Evolutionary conservation across 2,113 vertebrate species (phyloP).

Genomic region (Corythornis vintsioides): DNA sequence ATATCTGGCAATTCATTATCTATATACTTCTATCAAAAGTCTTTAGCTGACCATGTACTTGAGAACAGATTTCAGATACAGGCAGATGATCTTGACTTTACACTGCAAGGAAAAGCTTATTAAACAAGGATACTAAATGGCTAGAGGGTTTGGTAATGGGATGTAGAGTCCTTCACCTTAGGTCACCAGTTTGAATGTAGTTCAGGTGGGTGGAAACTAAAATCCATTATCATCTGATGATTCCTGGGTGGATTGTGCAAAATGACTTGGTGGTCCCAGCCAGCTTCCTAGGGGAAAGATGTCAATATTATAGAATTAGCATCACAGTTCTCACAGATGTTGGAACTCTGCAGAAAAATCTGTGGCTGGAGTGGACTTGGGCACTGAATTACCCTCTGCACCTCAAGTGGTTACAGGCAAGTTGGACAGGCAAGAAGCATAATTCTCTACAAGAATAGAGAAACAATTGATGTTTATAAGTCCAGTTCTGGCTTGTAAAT

Average conservation of each 20-base stretch:
- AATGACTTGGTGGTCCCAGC: constrained; percentile 57
- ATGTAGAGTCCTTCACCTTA: constrained; percentile 68
- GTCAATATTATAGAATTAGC: neutral
- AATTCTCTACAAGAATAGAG: neutral
- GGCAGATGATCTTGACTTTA: constrained; percentile 2
- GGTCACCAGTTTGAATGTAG: constrained; percentile 59
- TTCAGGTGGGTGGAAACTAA: constrained; percentile 64
- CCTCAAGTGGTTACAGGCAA: neutral
- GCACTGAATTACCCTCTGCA: neutral
- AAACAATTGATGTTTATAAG: neutral
- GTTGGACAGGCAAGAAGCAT: neutral
- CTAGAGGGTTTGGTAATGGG: constrained; percentile 51
- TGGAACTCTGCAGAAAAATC: neutral
- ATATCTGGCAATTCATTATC: neutral
- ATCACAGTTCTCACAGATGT: neutral
- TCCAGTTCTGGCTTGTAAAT: neutral
- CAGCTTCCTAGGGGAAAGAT: neutral
- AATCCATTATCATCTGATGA: constrained; percentile 59
- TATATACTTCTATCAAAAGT: neutral
- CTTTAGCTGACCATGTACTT: neutral
- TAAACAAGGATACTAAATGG: neutral
- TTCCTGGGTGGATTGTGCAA: constrained; percentile 47
- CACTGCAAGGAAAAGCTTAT: neutral
- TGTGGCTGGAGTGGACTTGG: neutral
- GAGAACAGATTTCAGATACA: constrained; percentile 14